phyloP scores from a whole-genome alignment of 2,888 invertebrate species.

The Suillia variegata region DNA sequence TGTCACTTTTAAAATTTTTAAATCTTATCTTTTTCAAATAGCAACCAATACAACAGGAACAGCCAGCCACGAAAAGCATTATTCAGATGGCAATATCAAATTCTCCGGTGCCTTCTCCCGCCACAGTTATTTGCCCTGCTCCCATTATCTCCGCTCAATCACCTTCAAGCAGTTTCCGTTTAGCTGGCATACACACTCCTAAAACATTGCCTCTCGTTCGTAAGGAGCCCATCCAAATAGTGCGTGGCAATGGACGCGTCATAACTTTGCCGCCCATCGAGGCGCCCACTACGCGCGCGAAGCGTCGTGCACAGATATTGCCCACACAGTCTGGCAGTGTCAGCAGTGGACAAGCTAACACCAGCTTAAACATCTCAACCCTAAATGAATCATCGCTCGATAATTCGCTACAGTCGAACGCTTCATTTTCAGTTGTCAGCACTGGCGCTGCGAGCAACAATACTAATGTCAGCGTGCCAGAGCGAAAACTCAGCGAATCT shows the following conservation, averaged over 20 bases:
- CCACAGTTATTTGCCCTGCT: conserved; percentile 10
- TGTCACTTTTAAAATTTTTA: too few species aligned
- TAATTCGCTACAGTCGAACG: conserved; percentile 29
- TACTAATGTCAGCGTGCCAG: conserved; percentile 22
- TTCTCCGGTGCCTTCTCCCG: conserved; percentile 21
- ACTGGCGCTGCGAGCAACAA: conserved; percentile 27
- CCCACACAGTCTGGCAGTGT: conserved; percentile 28
- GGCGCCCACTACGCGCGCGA: conserved; percentile 80
- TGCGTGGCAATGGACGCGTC: conserved; percentile 75
- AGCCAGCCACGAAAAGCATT: conserved; percentile 5
- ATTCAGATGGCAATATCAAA: conserved; percentile 35
- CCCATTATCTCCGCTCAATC: not conserved
- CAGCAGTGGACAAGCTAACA: conserved; percentile 28
- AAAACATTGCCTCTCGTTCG: conserved; percentile 31
- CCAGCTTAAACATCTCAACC: conserved; percentile 25
- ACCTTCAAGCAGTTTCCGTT: conserved; percentile 18
- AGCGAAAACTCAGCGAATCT: conserved; percentile 27
- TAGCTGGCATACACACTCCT: conserved; percentile 26
- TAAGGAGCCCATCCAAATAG: conserved; percentile 71
- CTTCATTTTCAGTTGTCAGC: too few species aligned
- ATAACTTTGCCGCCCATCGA: conserved; percentile 82
- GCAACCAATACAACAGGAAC: not conserved
- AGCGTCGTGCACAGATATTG: conserved; percentile 65
- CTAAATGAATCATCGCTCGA: conserved; percentile 37
- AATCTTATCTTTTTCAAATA: too few species aligned